Percentiles rank a stretch among this genome's conserved stretches.
Evolutionary conservation across 2,797 vertebrate genomes (phyloP).

Genomic region (Miichthys miiuy): DNA sequence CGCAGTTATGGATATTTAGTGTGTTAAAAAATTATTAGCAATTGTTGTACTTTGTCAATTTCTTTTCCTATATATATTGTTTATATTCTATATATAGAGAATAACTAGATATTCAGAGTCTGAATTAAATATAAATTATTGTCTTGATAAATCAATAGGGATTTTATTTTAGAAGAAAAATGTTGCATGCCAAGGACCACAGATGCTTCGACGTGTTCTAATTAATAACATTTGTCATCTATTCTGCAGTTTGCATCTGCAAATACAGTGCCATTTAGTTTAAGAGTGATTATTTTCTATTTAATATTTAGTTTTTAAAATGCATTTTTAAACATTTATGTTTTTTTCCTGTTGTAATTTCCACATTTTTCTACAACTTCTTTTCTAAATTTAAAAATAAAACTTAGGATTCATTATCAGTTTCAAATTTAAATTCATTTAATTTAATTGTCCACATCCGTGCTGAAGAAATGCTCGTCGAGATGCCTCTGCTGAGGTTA

Average conservation of each 20-base stretch:
- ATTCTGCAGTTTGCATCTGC: background rate
- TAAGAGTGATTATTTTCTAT: background rate
- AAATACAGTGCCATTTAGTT: background rate
- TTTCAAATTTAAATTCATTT: background rate
- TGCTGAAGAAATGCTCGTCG: background rate
- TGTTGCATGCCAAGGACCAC: background rate
- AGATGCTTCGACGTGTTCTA: conserved; percentile 1
- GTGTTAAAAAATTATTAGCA: background rate
- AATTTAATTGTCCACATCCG: background rate
- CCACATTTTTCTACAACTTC: background rate
- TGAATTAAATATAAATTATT: conserved; percentile 3
- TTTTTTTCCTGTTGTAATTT: background rate
- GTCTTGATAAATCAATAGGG: background rate
- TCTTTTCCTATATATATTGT: background rate
- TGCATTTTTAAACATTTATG: background rate
- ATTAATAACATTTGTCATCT: conserved; percentile 7
- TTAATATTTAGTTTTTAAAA: background rate
- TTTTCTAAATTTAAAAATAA: too few relatives aligned
- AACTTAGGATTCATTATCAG: background rate
- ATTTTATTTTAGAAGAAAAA: conserved; percentile 15
- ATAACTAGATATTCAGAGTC: background rate
- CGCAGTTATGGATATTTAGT: background rate
- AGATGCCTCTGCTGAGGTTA: background rate
- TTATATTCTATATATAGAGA: background rate
- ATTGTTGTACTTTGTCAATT: background rate